Percentiles rank a stretch among this genome's conserved stretches.
Evolutionary conservation across 2,113 vertebrate species (phyloP).

Genomic region (Hystrix cristata): DNA sequence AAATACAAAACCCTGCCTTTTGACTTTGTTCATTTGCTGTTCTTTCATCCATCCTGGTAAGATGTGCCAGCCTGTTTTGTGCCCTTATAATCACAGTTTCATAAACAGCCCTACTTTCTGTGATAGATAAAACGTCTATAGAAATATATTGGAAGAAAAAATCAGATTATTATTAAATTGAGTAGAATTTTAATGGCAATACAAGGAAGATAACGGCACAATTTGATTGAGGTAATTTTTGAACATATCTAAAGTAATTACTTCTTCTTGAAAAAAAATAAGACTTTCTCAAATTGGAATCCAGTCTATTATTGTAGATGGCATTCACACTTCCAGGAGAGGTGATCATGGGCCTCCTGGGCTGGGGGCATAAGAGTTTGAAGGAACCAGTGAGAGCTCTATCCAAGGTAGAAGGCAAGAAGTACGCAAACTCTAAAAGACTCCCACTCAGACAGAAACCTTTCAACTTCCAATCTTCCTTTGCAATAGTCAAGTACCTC

Average conservation of each 20-base stretch:
- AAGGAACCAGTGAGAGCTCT: not conserved
- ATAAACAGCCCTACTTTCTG: constrained; percentile 36
- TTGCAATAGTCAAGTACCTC: not conserved
- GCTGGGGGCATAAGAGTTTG: not conserved
- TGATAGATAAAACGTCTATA: constrained; percentile 66
- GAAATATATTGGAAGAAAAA: constrained; percentile 66
- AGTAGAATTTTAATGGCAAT: constrained; percentile 58
- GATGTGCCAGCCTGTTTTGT: constrained; percentile 13
- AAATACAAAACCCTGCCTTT: constrained; percentile 74
- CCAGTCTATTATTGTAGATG: not conserved
- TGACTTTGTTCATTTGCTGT: constrained; percentile 66
- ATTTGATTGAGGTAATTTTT: constrained; percentile 60
- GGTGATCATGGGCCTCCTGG: not conserved
- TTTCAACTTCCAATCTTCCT: not conserved
- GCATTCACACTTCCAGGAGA: not conserved
- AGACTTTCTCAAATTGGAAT: not conserved
- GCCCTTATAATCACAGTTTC: constrained; percentile 53
- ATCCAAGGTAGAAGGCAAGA: not conserved
- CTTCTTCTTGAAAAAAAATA: constrained; percentile 57
- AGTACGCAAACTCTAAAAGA: not conserved
- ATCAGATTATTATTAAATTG: constrained; percentile 77
- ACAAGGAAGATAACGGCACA: constrained; percentile 49
- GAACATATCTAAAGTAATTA: constrained; percentile 65
- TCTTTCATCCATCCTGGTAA: constrained; percentile 48
- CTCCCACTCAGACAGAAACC: not conserved